These are phyloP conservation scores for Heteromyza rotundicornis DNA, from an alignment of 2,888 invertebrate species.

Conservation along the genomic window DNA sequence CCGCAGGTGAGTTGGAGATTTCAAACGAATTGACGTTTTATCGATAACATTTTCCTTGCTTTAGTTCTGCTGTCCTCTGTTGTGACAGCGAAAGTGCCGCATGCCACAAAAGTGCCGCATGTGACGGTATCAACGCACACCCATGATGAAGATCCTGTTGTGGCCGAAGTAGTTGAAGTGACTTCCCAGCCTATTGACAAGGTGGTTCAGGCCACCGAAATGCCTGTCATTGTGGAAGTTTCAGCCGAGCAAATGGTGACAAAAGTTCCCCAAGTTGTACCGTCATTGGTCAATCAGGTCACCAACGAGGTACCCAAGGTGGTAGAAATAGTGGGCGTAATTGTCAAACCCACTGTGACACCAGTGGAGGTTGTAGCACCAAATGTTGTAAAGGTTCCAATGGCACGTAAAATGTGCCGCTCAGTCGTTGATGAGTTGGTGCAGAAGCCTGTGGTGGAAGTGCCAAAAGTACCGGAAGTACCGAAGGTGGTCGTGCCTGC, in stretches of 20 bases:
- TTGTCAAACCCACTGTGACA: neutral
- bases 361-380: no score
- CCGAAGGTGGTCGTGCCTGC: neutral
- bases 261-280: no score
- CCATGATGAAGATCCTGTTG: neutral
- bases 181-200: no score
- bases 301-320: no score
- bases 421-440: neutral
- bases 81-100: slow-evolving; percentile 47
- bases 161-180: neutral
- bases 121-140: neutral
- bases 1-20: slow-evolving; percentile 40
- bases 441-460: neutral
- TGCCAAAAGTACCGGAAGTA: neutral
- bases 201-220: no score
- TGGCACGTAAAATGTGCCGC: no score
- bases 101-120: slow-evolving; percentile 45
- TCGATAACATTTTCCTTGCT: neutral
- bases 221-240: no score
- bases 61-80: slow-evolving; percentile 44
- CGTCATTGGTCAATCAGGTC: no score
- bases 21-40: neutral
- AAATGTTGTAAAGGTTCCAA: no score
- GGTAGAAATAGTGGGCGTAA: neutral
- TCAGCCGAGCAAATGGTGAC: no score